Percentiles rank a stretch among this genome's conserved stretches.
Evolutionary conservation across 2,113 vertebrate genomes (phyloP).

Genomic region (Oreocharis arfaki): DNA sequence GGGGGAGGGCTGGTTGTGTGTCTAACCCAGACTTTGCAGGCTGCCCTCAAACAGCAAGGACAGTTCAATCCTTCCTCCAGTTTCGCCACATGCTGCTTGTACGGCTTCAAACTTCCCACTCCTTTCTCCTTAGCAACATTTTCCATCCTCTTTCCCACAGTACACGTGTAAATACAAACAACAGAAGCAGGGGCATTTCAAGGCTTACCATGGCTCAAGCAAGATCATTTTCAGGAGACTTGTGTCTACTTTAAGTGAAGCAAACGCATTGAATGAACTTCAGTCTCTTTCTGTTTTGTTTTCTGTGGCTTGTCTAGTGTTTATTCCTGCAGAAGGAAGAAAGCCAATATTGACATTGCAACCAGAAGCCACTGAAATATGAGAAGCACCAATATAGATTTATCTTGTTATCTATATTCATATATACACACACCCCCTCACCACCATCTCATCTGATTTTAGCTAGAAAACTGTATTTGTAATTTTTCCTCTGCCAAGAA

Average conservation of each 20-base stretch:
- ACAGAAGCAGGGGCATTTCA: not conserved
- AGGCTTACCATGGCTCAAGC: not conserved
- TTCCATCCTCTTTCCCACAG: not conserved
- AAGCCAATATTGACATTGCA: not conserved
- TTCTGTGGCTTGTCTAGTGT: not conserved
- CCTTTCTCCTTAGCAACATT: not conserved
- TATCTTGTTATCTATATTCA: not conserved
- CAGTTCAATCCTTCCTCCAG: not conserved
- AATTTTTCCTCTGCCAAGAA: not conserved
- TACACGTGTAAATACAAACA: not conserved
- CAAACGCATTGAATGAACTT: not conserved
- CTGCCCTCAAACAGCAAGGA: not conserved
- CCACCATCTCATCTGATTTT: not conserved
- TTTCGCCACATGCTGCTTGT: not conserved
- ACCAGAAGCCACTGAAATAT: not conserved
- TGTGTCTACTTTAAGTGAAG: not conserved
- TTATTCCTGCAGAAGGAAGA: not conserved
- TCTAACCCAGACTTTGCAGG: not conserved
- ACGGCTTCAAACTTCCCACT: not conserved
- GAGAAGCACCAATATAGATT: not conserved
- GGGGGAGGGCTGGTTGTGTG: not conserved
- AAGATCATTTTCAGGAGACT: not conserved
- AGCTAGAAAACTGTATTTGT: not conserved
- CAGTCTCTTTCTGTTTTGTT: not conserved
- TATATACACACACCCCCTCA: not conserved